Base-by-base conservation (phyloP, 2,797 vertebrate species). In the Vireo griseus region DNA sequence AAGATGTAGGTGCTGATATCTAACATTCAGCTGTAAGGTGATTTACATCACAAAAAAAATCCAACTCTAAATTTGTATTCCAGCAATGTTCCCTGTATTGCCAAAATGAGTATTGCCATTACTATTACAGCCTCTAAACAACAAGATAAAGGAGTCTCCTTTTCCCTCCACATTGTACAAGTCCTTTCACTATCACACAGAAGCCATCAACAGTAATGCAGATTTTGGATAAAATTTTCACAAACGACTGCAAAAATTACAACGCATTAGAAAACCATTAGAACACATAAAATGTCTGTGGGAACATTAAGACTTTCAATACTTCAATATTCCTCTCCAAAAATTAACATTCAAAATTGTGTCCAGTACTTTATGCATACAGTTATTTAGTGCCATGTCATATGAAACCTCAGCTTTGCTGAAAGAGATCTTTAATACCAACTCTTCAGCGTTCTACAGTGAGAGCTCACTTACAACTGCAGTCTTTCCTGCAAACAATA, bases 401-500 rank as follows among this genome's bases (percentile, higher is more conserved):
- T 11, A 42, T 18, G 22, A 81, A 85, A 59, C 28, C 28, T 65
- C 57, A 83, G 65, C 29, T 93, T 86, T 90, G 33, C 37, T 75
- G n/a, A 68, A 31, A 58, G 17, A 57, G 13, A 58, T 72, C 40
- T 88, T 66, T 66, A 65, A 75, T 66, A 21, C 5, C 6, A 81
- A 57, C 29, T 72, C 44, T 78, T 72, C 50, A 84, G 80, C 35
- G 42, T 95, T 62, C 40, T 88, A 28, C 47, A 90, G 19, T 51
- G 54, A 28, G 45, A 95, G 67, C 51, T 88, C 76, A 89, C 75
- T 42, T 81, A 78, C 13, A 95, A 37, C 72, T 73, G 69, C 80
- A 93, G 55, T 61, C 42, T 91, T 92, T 62, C 63, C 76, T 75
- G 48, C 81, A 65, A 94, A 78, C 57, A 92, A 29, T 88, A 87